phyloP scores from a whole-genome alignment of 2,797 vertebrate species.

The Pseudotriccus pelzelni region DNA sequence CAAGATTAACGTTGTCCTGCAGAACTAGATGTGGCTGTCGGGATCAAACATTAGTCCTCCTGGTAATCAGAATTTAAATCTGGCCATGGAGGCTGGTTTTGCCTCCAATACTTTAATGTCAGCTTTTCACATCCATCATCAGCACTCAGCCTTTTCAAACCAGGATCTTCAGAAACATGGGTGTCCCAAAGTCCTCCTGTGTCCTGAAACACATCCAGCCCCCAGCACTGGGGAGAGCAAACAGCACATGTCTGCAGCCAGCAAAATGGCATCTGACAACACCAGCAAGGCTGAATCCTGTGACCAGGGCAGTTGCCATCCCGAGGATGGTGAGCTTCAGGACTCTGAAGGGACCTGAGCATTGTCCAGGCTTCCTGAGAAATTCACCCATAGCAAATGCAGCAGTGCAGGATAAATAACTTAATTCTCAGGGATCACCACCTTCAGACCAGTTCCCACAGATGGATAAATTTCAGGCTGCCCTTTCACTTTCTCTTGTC shows the following conservation, averaged over 20 bases:
- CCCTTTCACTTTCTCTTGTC: not conserved
- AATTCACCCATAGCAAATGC: not conserved
- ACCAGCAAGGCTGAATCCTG: not conserved
- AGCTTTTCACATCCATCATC: not conserved
- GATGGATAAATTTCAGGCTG: not conserved
- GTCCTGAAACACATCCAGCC: not conserved
- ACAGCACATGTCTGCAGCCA: not conserved
- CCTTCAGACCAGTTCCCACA: not conserved
- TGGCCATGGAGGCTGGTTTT: not conserved
- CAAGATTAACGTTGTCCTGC: not conserved
- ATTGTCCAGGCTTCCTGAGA: not conserved
- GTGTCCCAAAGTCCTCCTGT: not conserved
- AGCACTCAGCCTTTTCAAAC: not conserved
- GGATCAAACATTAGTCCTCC: not conserved
- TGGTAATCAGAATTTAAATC: not conserved
- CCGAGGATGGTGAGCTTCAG: fast-evolving
- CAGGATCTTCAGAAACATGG: not conserved
- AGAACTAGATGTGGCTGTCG: not conserved
- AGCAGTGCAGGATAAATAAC: not conserved
- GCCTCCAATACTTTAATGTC: not conserved
- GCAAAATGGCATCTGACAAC: not conserved
- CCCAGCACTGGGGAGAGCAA: not conserved
- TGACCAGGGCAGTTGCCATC: not conserved
- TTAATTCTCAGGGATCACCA: not conserved
- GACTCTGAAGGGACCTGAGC: not conserved